Evolutionary conservation across 2,888 invertebrate species (phyloP).

Genomic region (Rotaria sp.): DNA sequence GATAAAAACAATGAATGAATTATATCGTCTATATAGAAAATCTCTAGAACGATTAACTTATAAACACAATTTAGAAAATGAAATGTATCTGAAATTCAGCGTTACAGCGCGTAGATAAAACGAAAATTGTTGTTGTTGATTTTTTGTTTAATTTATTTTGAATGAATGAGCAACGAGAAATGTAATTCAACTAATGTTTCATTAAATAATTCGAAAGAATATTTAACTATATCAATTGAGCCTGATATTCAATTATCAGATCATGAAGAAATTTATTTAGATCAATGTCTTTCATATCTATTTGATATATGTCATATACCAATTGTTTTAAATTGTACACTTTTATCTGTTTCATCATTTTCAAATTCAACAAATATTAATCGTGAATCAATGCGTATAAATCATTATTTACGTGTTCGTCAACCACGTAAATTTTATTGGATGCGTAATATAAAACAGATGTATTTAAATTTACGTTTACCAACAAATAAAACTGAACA

Average conservation of each 20-base stretch:
- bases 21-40: too few species aligned
- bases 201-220: neutral
- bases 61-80: too few species aligned
- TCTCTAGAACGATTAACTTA: too few species aligned
- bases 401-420: neutral
- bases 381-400: neutral
- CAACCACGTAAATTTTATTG: neutral
- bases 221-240: neutral
- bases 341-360: neutral
- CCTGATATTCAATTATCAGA: neutral
- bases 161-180: neutral
- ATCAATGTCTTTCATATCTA: neutral
- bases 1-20: too few species aligned
- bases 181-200: neutral
- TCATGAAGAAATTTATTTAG: neutral
- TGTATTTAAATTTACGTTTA: neutral
- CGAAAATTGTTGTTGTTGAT: neutral
- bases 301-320: neutral
- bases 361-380: neutral
- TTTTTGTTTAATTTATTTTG: neutral
- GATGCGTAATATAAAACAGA: neutral
- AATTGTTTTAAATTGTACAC: neutral
- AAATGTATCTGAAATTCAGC: neutral
- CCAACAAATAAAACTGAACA: neutral
- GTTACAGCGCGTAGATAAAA: neutral